phyloP scores from a whole-genome alignment of 2,888 invertebrate species.

The Caenorhabditis sp. region DNA sequence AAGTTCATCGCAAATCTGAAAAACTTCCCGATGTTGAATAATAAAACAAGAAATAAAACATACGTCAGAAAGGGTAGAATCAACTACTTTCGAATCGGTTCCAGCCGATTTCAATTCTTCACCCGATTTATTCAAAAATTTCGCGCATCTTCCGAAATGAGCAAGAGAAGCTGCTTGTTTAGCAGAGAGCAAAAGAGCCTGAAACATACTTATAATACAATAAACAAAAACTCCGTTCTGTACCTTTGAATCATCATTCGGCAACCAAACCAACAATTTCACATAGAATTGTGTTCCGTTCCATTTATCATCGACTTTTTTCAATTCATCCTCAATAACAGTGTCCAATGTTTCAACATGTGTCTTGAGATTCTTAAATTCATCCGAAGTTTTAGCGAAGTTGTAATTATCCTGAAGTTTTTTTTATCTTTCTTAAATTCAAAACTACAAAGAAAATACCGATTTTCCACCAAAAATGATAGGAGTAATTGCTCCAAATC shows the following conservation, averaged over 20 bases:
- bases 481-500: constrained; percentile 30
- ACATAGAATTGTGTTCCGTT: constrained; percentile 31
- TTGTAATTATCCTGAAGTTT: constrained; percentile 10
- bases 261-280: constrained; percentile 82
- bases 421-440: background rate
- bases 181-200: constrained; percentile 78
- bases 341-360: constrained; percentile 75
- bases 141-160: constrained; percentile 84
- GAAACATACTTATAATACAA: too few relatives aligned
- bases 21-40: constrained; percentile 1
- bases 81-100: constrained; percentile 41
- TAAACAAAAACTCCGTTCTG: too few relatives aligned
- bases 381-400: constrained; percentile 11
- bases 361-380: constrained; percentile 11
- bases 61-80: constrained; percentile 53
- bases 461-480: constrained; percentile 38
- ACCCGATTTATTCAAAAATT: constrained; percentile 70
- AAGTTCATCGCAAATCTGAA: constrained; percentile 78
- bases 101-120: constrained; percentile 77
- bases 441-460: background rate
- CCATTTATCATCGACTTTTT: constrained; percentile 26
- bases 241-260: constrained; percentile 81
- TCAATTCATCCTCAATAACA: constrained; percentile 43
- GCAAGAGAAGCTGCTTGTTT: constrained; percentile 81
- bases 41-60: background rate